Conservation (phyloP, 1,140 invertebrate species). For the Venustaconcha ellipsiformis region DNA sequence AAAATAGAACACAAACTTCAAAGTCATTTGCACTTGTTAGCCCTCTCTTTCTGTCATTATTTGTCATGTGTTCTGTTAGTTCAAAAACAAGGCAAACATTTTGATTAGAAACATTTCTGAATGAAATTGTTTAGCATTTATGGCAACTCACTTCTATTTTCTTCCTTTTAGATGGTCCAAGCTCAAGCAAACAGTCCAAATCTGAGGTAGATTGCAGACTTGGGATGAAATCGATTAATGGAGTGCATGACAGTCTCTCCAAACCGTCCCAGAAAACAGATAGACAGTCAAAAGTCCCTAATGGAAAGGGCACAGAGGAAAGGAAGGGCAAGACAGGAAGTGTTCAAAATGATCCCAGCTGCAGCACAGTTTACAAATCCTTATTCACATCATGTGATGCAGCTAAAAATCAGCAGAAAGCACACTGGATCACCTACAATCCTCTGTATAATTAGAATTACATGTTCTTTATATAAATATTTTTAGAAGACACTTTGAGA, state of each 20-base stretch:
- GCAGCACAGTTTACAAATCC: constrained; percentile 92
- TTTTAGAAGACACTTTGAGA: too few relatives aligned
- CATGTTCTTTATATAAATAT: too few relatives aligned
- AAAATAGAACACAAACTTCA: too few relatives aligned
- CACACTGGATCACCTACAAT: constrained; percentile 98
- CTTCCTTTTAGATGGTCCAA: constrained; percentile 11
- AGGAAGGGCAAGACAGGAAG: constrained; percentile 19
- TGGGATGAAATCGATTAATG: constrained; percentile 31
- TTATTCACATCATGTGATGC: constrained; percentile 91
- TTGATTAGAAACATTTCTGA: too few relatives aligned
- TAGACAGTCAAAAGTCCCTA: constrained; percentile 16
- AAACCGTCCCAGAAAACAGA: constrained; percentile 5
- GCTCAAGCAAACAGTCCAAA: constrained; percentile 25
- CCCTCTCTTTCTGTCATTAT: too few relatives aligned
- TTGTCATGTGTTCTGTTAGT: too few relatives aligned
- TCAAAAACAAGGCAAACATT: too few relatives aligned
- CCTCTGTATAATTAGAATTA: constrained; percentile 69
- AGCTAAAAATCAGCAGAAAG: constrained; percentile 86
- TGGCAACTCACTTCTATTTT: too few relatives aligned
- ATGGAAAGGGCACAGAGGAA: background rate
- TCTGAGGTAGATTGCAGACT: constrained; percentile 4
- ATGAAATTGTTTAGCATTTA: too few relatives aligned
- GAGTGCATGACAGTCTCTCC: constrained; percentile 18
- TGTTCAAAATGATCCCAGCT: constrained; percentile 85
- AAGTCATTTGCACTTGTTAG: too few relatives aligned